Percentiles rank a stretch among this genome's conserved stretches.
phyloP scores from a whole-genome alignment of 2,797 vertebrate species.

The Arctocebus calabarensis region DNA sequence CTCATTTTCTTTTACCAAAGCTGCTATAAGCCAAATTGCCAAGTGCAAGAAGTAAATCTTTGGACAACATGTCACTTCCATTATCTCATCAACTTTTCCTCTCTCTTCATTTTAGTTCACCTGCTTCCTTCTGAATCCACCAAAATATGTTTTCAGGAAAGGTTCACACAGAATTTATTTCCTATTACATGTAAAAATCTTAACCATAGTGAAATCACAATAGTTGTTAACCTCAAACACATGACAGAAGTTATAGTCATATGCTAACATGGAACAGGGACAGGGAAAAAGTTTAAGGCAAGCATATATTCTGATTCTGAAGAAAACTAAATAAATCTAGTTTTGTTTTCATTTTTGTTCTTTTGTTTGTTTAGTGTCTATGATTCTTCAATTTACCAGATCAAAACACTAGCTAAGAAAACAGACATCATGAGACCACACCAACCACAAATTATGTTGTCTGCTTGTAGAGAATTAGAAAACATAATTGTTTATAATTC shows the following conservation, averaged over 20 bases:
- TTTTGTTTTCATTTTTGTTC: neutral
- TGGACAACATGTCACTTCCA: neutral
- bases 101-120: neutral
- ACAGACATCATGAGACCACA: neutral
- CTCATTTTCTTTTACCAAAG: neutral
- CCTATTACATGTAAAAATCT: neutral
- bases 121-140: neutral
- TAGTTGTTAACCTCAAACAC: neutral
- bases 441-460: neutral
- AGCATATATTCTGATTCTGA: neutral
- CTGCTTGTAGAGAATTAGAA: conserved; percentile 54
- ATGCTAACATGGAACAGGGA: neutral
- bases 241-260: neutral
- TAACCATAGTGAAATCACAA: neutral
- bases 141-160: conserved; percentile 9
- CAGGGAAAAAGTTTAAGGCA: neutral
- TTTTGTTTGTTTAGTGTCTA: neutral
- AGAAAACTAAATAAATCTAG: neutral
- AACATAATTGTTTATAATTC: conserved; percentile 45
- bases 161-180: neutral
- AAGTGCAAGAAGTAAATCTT: neutral
- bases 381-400: neutral
- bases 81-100: neutral
- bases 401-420: conserved; percentile 53
- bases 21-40: neutral